phyloP scores from a whole-genome alignment of 2,113 vertebrate genomes.

The Colossoma macropomum region DNA sequence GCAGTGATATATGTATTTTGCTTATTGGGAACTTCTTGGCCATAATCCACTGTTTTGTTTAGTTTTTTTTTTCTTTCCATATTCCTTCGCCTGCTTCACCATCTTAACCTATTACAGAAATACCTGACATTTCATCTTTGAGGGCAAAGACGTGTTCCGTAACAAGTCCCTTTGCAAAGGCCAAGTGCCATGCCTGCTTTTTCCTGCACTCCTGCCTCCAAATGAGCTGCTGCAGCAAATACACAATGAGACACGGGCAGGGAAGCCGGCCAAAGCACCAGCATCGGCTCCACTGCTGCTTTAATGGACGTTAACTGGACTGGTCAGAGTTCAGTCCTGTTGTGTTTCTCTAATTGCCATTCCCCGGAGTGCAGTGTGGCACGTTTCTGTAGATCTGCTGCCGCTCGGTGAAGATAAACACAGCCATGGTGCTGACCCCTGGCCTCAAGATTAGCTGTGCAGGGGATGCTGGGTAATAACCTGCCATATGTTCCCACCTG shows the following conservation, averaged over 20 bases:
- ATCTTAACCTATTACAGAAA: neutral
- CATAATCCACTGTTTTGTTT: too few relatives aligned
- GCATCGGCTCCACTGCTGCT: neutral
- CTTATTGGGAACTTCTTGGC: neutral
- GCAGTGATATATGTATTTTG: too few relatives aligned
- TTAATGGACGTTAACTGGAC: constrained; percentile 42
- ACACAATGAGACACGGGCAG: constrained; percentile 15
- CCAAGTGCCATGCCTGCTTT: neutral
- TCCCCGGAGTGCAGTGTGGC: constrained; percentile 16
- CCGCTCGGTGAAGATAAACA: constrained; percentile 43
- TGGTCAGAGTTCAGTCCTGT: constrained; percentile 40
- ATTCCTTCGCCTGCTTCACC: neutral
- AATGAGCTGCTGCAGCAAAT: constrained; percentile 15
- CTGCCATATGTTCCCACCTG: constrained; percentile 18
- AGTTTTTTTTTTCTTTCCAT: neutral
- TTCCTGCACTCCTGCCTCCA: neutral
- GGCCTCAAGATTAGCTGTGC: neutral
- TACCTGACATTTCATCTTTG: constrained; percentile 26
- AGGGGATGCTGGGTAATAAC: neutral
- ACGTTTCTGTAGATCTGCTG: constrained; percentile 38
- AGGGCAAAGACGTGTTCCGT: neutral
- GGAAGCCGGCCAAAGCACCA: constrained; percentile 1
- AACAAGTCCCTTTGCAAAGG: constrained; percentile 1
- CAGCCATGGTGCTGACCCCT: neutral
- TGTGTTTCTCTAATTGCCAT: constrained; percentile 46